phyloP scores from a whole-genome alignment of 2,113 vertebrate species.

The Oenanthe melanoleuca region DNA sequence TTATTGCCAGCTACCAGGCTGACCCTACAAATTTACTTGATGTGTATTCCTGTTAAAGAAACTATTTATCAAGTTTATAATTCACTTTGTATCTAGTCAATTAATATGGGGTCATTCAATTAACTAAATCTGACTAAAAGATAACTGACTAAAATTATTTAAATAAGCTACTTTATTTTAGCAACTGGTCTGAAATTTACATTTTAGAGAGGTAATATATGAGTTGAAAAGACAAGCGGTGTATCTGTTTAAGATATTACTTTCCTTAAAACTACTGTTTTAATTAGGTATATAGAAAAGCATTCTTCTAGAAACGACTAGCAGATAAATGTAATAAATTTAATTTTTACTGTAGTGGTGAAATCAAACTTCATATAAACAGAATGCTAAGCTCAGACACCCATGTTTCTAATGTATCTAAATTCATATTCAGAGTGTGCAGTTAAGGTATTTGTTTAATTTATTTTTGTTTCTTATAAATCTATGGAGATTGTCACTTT shows the following conservation, averaged over 20 bases:
- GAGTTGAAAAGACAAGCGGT: neutral
- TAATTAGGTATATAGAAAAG: neutral
- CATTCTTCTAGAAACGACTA: neutral
- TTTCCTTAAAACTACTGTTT: neutral
- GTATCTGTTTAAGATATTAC: neutral
- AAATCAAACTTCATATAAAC: neutral
- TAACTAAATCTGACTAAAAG: neutral
- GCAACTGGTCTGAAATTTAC: neutral
- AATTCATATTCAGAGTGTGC: neutral
- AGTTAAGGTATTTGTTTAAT: neutral
- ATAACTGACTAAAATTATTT: neutral
- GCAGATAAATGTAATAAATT: neutral
- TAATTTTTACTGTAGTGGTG: neutral
- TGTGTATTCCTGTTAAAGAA: neutral
- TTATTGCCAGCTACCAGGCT: neutral
- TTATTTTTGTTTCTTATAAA: neutral
- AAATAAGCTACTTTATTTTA: neutral
- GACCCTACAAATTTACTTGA: neutral
- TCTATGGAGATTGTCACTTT: fast-evolving
- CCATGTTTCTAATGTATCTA: neutral
- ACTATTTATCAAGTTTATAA: neutral
- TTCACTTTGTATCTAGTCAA: neutral
- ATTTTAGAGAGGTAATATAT: neutral
- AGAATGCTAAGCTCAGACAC: neutral
- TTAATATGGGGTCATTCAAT: neutral